Evolutionary conservation across 2,888 invertebrate species (phyloP).

Genomic region (Nysson spinosus): DNA sequence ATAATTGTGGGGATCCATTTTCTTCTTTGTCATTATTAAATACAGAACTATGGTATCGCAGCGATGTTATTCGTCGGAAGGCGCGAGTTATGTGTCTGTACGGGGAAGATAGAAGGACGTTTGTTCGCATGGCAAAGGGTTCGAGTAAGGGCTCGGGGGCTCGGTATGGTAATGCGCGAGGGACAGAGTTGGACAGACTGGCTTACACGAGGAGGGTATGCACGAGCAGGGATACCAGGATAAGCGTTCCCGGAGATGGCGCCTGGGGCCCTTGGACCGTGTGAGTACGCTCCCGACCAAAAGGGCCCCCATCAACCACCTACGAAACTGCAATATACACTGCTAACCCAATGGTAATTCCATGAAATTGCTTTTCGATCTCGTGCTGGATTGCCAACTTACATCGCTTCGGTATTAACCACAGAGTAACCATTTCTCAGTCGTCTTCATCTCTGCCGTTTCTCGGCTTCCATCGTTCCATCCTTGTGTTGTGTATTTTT

Average conservation of each 20-base stretch:
- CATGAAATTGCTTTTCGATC: constrained; percentile 13
- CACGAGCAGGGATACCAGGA: constrained; percentile 65
- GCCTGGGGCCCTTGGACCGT: constrained; percentile 69
- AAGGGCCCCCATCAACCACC: constrained; percentile 45
- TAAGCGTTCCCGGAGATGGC: constrained; percentile 73
- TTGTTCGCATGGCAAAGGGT: too few relatives aligned
- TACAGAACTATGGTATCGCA: too few relatives aligned
- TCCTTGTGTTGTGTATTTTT: too few relatives aligned
- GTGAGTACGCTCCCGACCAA: constrained; percentile 62
- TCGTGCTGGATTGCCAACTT: constrained; percentile 1
- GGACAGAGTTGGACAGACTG: too few relatives aligned
- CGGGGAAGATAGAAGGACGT: too few relatives aligned
- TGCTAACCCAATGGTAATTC: constrained; percentile 16
- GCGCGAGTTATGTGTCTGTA: too few relatives aligned
- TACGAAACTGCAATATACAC: too few relatives aligned
- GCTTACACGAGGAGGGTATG: constrained; percentile 55
- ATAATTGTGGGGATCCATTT: too few relatives aligned
- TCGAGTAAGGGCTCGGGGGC: constrained; percentile 5
- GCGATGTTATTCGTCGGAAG: too few relatives aligned
- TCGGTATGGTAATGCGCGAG: constrained; percentile 70
- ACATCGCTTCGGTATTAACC: not conserved
- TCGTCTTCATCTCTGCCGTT: not conserved
- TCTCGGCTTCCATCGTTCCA: too few relatives aligned
- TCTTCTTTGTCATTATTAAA: too few relatives aligned
- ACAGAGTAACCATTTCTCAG: not conserved